Evolutionary conservation across 1,140 invertebrate genomes (phyloP).

Genomic region (Macrosteles quadrilineatus): DNA sequence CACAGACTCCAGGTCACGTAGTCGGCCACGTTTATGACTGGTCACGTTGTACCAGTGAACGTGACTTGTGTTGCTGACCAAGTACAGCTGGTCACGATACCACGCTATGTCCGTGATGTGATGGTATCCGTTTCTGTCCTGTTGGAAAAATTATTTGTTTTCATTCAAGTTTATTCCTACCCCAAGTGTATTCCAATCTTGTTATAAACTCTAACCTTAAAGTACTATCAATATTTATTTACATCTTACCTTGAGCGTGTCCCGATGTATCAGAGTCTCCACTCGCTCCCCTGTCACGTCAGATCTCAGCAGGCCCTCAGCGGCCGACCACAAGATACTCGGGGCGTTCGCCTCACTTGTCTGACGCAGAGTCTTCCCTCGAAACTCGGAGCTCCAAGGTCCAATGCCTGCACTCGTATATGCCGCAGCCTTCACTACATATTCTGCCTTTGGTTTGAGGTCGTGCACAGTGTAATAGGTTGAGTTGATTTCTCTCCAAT

Average conservation of each 20-base stretch:
- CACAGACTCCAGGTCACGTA: constrained; percentile 68
- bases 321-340: constrained; percentile 68
- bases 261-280: constrained; percentile 62
- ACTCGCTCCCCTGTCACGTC: constrained; percentile 73
- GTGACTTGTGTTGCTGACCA: constrained; percentile 72
- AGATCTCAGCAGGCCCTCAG: constrained; percentile 68
- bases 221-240: background rate
- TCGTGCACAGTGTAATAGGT: constrained; percentile 65
- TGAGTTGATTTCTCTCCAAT: constrained; percentile 59
- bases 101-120: constrained; percentile 67
- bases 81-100: constrained; percentile 67
- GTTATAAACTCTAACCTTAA: background rate
- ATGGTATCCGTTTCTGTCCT: constrained; percentile 48
- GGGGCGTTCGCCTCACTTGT: constrained; percentile 40
- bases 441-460: constrained; percentile 71
- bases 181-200: background rate
- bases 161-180: constrained; percentile 15
- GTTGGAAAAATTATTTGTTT: constrained; percentile 26
- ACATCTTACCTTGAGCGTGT: constrained; percentile 50
- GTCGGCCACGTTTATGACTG: constrained; percentile 54
- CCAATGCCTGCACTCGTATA: constrained; percentile 75
- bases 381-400: constrained; percentile 76
- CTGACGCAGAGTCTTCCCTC: constrained; percentile 62
- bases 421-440: constrained; percentile 75
- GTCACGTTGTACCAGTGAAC: constrained; percentile 71